These are phyloP conservation scores for Emberiza fucata DNA, from an alignment of 2,113 vertebrate species.

Conservation along the genomic window DNA sequence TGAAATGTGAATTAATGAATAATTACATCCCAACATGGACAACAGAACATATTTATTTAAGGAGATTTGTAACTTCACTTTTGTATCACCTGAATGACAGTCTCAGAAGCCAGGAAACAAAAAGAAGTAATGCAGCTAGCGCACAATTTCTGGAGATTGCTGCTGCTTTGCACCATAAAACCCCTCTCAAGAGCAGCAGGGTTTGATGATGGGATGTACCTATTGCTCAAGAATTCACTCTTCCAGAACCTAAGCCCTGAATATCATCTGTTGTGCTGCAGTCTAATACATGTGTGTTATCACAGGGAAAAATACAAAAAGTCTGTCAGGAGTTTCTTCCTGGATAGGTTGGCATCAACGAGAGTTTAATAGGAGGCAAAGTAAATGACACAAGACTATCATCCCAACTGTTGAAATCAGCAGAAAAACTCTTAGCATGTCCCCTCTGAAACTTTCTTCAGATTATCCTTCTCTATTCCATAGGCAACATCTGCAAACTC, in stretches of 20 bases:
- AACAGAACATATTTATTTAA: conserved; percentile 27
- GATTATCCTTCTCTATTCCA: not conserved
- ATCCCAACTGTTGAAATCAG: not conserved
- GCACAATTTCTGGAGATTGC: not conserved
- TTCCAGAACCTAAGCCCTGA: not conserved
- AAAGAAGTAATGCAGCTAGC: not conserved
- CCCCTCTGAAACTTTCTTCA: not conserved
- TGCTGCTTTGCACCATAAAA: not conserved
- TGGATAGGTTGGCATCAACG: not conserved
- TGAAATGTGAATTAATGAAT: conserved; percentile 41
- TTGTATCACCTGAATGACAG: not conserved
- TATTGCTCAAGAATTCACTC: not conserved
- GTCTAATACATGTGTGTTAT: not conserved
- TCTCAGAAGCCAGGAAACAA: not conserved
- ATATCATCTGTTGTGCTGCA: not conserved
- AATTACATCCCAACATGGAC: conserved; percentile 1
- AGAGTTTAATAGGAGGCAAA: not conserved
- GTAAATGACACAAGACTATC: not conserved
- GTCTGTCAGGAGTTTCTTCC: not conserved
- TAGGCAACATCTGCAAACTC: not conserved
- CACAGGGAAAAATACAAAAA: not conserved
- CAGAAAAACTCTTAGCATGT: not conserved
- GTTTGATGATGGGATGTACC: not conserved
- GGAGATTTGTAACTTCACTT: conserved; percentile 9
- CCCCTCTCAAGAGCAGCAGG: not conserved